Evolutionary conservation across 2,113 vertebrate species (phyloP).

Genomic region (Phoenicopterus ruber): DNA sequence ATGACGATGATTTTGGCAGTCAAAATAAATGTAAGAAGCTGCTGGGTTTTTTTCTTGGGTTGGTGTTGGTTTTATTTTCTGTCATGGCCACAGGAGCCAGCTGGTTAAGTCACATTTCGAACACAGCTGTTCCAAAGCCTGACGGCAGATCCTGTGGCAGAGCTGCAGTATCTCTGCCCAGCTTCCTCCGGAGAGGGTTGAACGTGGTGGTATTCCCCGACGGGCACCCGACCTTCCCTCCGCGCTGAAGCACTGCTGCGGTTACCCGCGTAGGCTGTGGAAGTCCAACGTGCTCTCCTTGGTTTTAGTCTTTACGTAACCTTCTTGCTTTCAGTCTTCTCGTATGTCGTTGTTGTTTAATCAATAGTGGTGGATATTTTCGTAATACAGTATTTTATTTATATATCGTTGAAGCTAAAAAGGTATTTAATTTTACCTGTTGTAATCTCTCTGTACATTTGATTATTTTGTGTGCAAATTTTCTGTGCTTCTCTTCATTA

Average conservation of each 20-base stretch:
- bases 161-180: not conserved
- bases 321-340: not conserved
- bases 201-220: no score
- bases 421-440: not conserved
- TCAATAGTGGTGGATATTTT: not conserved
- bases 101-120: not conserved
- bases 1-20: not conserved
- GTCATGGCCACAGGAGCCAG: not conserved
- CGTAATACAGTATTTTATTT: not conserved
- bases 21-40: not conserved
- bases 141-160: not conserved
- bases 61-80: not conserved
- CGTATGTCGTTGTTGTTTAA: not conserved
- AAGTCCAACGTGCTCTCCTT: not conserved
- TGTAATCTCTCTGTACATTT: not conserved
- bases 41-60: accelerated
- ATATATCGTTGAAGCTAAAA: not conserved
- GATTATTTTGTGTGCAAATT: not conserved
- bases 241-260: not conserved
- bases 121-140: not conserved
- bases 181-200: not conserved
- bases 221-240: not conserved
- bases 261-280: no score
- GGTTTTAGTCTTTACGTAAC: not conserved
- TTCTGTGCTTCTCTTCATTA: not conserved